A percentile compares a stretch with the other conserved stretches of the same genome.
Conservation (phyloP, 2,888 invertebrate genomes). For the Netelia virgata region DNA sequence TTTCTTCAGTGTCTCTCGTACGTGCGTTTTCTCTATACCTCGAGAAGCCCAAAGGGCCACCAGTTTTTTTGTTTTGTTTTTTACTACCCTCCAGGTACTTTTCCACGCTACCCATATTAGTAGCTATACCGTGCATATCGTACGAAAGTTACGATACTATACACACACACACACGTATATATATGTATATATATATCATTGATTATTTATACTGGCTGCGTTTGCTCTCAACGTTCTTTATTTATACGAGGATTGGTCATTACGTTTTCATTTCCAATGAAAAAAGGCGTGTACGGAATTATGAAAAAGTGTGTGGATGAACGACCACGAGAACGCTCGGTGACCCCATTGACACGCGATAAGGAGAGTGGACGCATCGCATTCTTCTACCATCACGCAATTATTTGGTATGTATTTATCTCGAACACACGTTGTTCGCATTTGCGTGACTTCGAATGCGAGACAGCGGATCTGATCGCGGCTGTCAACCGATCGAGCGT, state of each 20-base stretch:
- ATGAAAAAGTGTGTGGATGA: neutral
- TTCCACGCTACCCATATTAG: conserved; percentile 3
- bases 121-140: neutral
- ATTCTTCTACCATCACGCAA: conserved; percentile 2
- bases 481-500: neutral
- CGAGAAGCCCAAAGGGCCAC: neutral
- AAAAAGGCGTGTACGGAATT: conserved; percentile 1
- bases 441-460: neutral
- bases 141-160: neutral
- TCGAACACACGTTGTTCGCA: neutral
- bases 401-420: conserved; percentile 9
- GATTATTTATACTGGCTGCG: neutral
- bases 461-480: neutral
- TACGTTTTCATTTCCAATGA: neutral
- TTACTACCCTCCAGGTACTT: conserved; percentile 31
- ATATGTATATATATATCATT: neutral
- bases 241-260: neutral
- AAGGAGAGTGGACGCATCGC: neutral
- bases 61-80: conserved; percentile 13
- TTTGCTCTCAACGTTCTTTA: neutral
- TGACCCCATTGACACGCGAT: conserved; percentile 24
- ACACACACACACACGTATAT: neutral
- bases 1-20: conserved; percentile 14
- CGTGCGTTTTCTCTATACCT: conserved; percentile 18
- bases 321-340: neutral